Evolutionary conservation across 2,797 vertebrate genomes (phyloP).

Genomic region (Amblyraja radiata): DNA sequence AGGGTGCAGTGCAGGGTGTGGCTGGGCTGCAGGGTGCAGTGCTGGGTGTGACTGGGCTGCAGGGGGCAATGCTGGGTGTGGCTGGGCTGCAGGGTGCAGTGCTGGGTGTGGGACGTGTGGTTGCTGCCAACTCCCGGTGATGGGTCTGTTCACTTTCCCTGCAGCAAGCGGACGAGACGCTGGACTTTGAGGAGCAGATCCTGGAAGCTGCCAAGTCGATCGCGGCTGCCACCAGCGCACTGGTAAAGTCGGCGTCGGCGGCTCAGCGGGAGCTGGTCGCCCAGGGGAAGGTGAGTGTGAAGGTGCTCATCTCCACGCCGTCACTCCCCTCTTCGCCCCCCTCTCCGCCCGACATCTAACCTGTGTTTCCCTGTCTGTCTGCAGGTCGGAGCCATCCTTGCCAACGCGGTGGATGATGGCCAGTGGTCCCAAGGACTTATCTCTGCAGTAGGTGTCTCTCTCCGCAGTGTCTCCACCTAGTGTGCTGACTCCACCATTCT

Average conservation of each 20-base stretch:
- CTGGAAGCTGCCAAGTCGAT: conserved; percentile 96
- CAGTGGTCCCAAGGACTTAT: conserved; percentile 98
- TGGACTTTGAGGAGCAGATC: conserved; percentile 98
- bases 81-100: too few species aligned
- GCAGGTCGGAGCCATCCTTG: conserved; percentile 87
- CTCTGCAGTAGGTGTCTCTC: conserved; percentile 59
- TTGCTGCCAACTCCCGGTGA: background rate
- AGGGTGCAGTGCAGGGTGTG: too few species aligned
- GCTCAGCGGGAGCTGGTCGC: conserved; percentile 95
- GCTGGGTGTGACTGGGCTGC: too few species aligned
- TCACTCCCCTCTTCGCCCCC: too few species aligned
- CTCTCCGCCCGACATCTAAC: background rate
- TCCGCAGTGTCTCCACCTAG: too few species aligned
- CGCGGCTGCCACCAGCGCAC: conserved; percentile 89
- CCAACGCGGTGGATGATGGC: conserved; percentile 93
- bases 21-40: too few species aligned
- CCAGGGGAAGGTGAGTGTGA: conserved; percentile 84
- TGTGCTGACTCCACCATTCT: too few species aligned
- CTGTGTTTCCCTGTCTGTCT: conserved; percentile 31
- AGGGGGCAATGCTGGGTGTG: too few species aligned
- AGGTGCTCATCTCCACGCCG: too few species aligned
- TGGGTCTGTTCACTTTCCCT: conserved; percentile 51
- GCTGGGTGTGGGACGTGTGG: too few species aligned
- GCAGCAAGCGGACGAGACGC: conserved; percentile 92
- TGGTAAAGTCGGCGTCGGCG: conserved; percentile 96